Evolutionary conservation across 2,113 vertebrate genomes (phyloP).

Genomic region (Ophthalmolycus amberensis): DNA sequence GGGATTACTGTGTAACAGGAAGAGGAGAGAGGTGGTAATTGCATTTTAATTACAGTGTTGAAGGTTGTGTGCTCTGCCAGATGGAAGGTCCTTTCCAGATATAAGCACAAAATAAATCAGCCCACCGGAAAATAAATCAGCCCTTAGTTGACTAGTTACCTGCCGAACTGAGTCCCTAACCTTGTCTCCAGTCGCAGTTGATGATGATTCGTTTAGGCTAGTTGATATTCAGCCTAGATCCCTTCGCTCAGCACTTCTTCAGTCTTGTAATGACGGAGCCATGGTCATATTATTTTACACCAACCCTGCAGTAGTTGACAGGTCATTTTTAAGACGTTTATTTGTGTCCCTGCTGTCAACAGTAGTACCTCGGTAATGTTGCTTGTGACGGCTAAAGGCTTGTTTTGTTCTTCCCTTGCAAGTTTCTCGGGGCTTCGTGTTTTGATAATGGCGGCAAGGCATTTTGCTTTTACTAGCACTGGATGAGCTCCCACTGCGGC

Average conservation of each 20-base stretch:
- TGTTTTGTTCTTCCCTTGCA: conserved; percentile 9
- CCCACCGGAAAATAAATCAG: conserved; percentile 79
- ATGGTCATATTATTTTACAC: neutral
- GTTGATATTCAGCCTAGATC: conserved; percentile 48
- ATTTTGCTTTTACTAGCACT: conserved; percentile 37
- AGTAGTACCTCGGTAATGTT: neutral
- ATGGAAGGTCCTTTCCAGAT: conserved; percentile 96
- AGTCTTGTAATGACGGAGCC: neutral
- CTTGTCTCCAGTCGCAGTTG: conserved; percentile 54
- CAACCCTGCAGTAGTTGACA: neutral
- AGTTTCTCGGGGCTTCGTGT: neutral
- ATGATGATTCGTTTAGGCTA: conserved; percentile 56
- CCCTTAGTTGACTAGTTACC: conserved; percentile 71
- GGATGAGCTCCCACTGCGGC: conserved; percentile 49
- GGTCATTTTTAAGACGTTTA: conserved; percentile 13
- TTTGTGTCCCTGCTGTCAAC: neutral
- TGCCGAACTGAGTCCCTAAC: conserved; percentile 62
- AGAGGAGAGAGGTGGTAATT: conserved; percentile 93
- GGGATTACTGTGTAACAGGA: conserved; percentile 89
- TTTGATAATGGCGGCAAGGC: conserved; percentile 30
- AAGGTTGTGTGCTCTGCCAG: conserved; percentile 94
- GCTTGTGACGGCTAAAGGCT: neutral
- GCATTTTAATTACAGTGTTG: conserved; percentile 99
- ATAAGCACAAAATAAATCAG: conserved; percentile 89
- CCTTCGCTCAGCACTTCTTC: conserved; percentile 9